A percentile compares a stretch with the other conserved stretches of the same genome.
Conservation (phyloP, 92 coral and sea anemone species). For the Actinernus sp. region DNA sequence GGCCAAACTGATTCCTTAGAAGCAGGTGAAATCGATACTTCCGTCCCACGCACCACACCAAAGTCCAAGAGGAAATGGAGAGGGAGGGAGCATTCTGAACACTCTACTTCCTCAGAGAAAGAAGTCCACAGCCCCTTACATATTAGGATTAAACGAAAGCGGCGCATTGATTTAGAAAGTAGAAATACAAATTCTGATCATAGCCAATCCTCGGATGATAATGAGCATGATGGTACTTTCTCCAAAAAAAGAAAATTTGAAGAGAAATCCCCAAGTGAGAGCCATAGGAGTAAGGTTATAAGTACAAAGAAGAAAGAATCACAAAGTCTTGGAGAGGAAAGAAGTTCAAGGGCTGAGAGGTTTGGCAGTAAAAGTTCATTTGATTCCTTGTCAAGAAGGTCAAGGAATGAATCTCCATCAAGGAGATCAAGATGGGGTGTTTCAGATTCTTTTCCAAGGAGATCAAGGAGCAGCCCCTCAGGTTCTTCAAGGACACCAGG, state of each 20-base stretch:
- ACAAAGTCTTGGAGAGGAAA: background rate
- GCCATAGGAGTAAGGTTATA: background rate
- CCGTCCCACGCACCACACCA: background rate
- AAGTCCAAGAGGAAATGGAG: background rate
- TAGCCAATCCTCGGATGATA: background rate
- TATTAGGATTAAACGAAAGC: background rate
- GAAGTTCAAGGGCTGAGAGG: background rate
- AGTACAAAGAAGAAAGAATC: too few relatives aligned
- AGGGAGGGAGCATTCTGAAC: background rate
- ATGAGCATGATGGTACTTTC: too few relatives aligned
- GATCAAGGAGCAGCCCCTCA: background rate
- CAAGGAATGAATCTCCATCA: background rate
- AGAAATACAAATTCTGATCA: background rate
- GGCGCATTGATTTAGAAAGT: too few relatives aligned
- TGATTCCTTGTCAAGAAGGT: too few relatives aligned
- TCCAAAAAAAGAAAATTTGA: too few relatives aligned
- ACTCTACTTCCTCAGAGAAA: background rate
- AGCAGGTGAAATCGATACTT: background rate
- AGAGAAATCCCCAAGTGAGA: background rate
- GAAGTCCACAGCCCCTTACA: background rate
- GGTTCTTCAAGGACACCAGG: background rate
- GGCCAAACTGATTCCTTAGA: background rate
- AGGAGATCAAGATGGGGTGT: background rate
- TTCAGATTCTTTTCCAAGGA: background rate
- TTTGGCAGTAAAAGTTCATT: too few relatives aligned